Evolutionary conservation across 2,797 vertebrate genomes (phyloP).

Genomic region (Acipenser transmontanus): DNA sequence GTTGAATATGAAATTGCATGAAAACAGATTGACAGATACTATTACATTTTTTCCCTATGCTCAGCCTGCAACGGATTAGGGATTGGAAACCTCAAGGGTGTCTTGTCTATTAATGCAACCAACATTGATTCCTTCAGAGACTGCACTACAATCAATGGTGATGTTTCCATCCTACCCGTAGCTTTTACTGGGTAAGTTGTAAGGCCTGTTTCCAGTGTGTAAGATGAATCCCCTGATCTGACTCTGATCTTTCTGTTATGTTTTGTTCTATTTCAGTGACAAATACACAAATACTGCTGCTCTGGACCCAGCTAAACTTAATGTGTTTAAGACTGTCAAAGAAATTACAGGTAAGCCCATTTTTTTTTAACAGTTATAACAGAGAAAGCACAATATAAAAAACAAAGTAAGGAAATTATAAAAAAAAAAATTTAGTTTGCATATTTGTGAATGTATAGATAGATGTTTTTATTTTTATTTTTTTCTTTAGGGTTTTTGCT

Average conservation of each 20-base stretch:
- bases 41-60: not conserved
- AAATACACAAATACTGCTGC: constrained; percentile 68
- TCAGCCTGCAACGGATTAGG: constrained; percentile 82
- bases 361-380: not conserved
- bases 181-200: constrained; percentile 75
- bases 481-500: constrained; percentile 72
- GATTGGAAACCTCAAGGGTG: constrained; percentile 59
- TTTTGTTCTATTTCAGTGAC: constrained; percentile 64
- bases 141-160: constrained; percentile 87
- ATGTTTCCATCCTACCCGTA: constrained; percentile 70
- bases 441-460: constrained; percentile 6
- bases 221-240: not conserved
- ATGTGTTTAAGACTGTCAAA: constrained; percentile 82
- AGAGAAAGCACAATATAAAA: not conserved
- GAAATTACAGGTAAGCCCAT: constrained; percentile 83
- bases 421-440: not conserved
- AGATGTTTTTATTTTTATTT: constrained; percentile 18
- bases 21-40: too few species aligned
- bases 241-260: not conserved
- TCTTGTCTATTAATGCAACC: constrained; percentile 80
- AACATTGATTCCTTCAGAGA: constrained; percentile 91
- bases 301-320: constrained; percentile 70
- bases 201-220: fast-evolving
- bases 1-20: too few species aligned
- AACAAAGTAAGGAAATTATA: not conserved